Conservation (phyloP, 2,888 invertebrate genomes). For the Argyra leucocephala region DNA sequence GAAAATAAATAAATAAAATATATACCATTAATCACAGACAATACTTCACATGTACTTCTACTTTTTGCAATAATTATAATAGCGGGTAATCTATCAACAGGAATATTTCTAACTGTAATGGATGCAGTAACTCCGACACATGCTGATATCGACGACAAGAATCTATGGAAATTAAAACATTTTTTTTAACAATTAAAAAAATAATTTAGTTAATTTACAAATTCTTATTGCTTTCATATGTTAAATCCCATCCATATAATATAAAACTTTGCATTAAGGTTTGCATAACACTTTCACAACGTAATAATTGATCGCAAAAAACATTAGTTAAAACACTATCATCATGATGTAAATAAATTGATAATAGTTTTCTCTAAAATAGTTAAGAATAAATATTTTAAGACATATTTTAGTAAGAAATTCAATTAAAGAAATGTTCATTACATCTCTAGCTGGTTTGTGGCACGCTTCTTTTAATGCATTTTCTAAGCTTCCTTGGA, state of each 20-base stretch:
- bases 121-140: constrained; percentile 75
- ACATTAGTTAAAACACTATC: constrained; percentile 90
- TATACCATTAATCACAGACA: constrained; percentile 77
- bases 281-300: constrained; percentile 82
- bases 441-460: constrained; percentile 81
- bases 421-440: constrained; percentile 25
- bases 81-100: constrained; percentile 78
- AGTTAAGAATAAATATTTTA: not conserved
- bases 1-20: no score
- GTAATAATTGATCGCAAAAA: constrained; percentile 89
- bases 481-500: constrained; percentile 81
- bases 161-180: constrained; percentile 45
- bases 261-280: constrained; percentile 83
- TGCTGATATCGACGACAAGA: constrained; percentile 63
- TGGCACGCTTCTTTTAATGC: constrained; percentile 83
- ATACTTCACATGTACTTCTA: constrained; percentile 80
- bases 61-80: constrained; percentile 81
- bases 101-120: constrained; percentile 73
- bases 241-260: constrained; percentile 96
- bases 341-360: constrained; percentile 94
- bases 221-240: constrained; percentile 73
- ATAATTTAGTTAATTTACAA: constrained; percentile 49
- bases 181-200: not conserved
- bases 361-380: constrained; percentile 77
- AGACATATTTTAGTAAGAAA: not conserved